These are phyloP conservation scores for Caenorhabditis sp. DNA, from an alignment of 2,888 invertebrate species.

Conservation along the genomic window DNA sequence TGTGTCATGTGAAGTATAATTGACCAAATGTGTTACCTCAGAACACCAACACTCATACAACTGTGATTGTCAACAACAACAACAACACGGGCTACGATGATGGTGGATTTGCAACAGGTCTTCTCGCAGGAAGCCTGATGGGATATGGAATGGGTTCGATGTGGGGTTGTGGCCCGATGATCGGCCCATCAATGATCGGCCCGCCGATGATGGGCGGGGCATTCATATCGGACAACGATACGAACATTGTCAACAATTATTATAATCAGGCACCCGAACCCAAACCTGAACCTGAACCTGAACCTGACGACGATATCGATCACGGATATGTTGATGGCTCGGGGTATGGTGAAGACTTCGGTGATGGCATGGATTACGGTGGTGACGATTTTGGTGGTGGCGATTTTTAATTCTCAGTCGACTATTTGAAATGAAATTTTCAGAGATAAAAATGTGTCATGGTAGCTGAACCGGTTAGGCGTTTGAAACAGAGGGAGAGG, in stretches of 20 bases:
- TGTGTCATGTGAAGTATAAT: too few species aligned
- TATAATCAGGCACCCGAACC: conserved; percentile 39
- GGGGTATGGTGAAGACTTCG: conserved; percentile 32
- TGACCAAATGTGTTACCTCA: too few species aligned
- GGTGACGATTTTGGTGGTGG: not conserved
- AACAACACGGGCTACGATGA: not conserved
- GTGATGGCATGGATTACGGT: conserved; percentile 17
- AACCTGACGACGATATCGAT: not conserved
- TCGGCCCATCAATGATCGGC: conserved; percentile 42
- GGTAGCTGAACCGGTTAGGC: too few species aligned
- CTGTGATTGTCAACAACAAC: conserved; percentile 39
- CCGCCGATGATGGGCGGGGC: conserved; percentile 57
- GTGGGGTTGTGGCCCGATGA: conserved; percentile 39
- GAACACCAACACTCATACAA: conserved; percentile 39
- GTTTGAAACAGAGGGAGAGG: too few species aligned
- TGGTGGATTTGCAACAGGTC: conserved; percentile 58
- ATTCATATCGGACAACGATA: conserved; percentile 61
- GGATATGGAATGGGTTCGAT: conserved; percentile 55
- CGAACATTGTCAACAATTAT: conserved; percentile 60
- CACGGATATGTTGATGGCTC: conserved; percentile 2
- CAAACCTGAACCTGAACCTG: not conserved
- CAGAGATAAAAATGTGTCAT: too few species aligned
- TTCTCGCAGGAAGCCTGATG: conserved; percentile 59
- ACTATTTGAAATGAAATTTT: too few species aligned
- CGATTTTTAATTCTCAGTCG: not conserved